A percentile compares a stretch with the other conserved stretches of the same genome.
Conservation (phyloP, 1,140 invertebrate genomes). For the Pachypeltis micranthus region DNA sequence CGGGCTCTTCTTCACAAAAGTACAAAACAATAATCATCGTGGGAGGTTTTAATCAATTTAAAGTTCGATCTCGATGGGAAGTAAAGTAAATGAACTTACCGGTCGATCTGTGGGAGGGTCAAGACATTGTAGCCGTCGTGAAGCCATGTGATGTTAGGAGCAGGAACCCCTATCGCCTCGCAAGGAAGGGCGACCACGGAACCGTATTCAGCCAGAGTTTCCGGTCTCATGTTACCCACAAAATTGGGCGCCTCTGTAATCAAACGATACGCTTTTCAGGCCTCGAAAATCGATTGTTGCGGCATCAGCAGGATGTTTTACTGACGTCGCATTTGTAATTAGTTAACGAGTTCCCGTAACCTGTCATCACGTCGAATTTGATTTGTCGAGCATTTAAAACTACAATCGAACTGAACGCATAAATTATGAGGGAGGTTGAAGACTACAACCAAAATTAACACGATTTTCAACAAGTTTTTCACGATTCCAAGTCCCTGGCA, state of each 20-base stretch:
- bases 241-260: slow-evolving; percentile 62
- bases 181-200: slow-evolving; percentile 58
- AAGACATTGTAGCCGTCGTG: slow-evolving; percentile 46
- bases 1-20: too few relatives aligned
- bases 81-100: slow-evolving; percentile 8
- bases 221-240: slow-evolving; percentile 45
- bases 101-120: slow-evolving; percentile 19
- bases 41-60: background rate
- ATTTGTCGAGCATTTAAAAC: too few relatives aligned
- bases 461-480: too few relatives aligned
- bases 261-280: slow-evolving; percentile 12
- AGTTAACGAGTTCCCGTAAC: background rate
- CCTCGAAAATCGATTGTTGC: background rate
- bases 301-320: background rate
- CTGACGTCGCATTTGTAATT: background rate
- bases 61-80: background rate
- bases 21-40: too few relatives aligned
- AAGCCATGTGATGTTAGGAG: slow-evolving; percentile 67
- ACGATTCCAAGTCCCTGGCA: too few relatives aligned
- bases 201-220: slow-evolving; percentile 69
- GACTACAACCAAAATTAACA: too few relatives aligned
- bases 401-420: too few relatives aligned
- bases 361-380: too few relatives aligned
- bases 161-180: slow-evolving; percentile 61
- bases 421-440: too few relatives aligned